Conservation (phyloP, 37 sponge, comb jelly and placozoan species). For the Chondrilla cf. caribensis region DNA sequence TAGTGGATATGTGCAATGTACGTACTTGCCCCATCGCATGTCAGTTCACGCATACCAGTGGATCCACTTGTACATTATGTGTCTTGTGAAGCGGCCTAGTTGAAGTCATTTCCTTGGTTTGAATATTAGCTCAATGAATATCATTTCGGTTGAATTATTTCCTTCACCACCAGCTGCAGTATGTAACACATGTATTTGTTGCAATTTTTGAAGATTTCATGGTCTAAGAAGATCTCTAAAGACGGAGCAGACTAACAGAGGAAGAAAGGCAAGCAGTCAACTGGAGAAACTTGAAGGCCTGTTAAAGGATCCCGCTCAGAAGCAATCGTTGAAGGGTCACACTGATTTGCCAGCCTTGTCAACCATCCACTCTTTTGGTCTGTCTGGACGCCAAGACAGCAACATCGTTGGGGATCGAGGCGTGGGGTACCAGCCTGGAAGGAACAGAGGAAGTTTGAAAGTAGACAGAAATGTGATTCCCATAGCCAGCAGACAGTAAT, state of each 20-base stretch:
- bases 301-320: conserved; percentile 78
- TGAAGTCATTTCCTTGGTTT: no score
- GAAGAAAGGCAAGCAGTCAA: conserved; percentile 29
- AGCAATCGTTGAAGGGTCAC: conserved; percentile 34
- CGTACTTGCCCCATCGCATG: not conserved
- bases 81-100: no score
- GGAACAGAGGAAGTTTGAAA: conserved; percentile 41
- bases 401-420: not conserved
- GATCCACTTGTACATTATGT: no score
- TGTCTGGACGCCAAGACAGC: conserved; percentile 8
- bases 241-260: conserved; percentile 4
- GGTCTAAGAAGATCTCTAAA: not conserved
- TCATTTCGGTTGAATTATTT: no score
- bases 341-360: conserved; percentile 23
- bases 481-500: not conserved
- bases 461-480: conserved; percentile 63
- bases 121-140: no score
- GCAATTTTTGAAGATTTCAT: not conserved
- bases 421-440: conserved; percentile 43
- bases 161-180: no score
- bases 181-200: no score
- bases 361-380: conserved; percentile 26
- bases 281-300: conserved; percentile 68
- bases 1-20: not conserved
- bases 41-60: no score